A percentile compares a stretch with the other conserved stretches of the same genome.
Conservation (phyloP, 2,888 invertebrate species). For the Brachyopa scutellaris region DNA sequence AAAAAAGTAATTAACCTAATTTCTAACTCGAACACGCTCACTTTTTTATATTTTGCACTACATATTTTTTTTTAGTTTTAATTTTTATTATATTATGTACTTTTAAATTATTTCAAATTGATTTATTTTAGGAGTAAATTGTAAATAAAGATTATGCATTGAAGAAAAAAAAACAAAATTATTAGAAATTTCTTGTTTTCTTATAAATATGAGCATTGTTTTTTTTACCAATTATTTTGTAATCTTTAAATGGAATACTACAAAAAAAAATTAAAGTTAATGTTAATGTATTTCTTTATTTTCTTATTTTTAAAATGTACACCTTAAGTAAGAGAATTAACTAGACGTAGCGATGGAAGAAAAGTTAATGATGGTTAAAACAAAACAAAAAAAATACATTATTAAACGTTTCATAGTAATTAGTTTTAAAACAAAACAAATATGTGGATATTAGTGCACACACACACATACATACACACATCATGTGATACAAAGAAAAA, state of each 20-base stretch:
- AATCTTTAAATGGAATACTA: constrained; percentile 45
- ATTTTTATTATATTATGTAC: constrained; percentile 29
- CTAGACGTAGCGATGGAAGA: constrained; percentile 19
- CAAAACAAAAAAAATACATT: constrained; percentile 22
- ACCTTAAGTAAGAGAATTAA: constrained; percentile 54
- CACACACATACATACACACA: constrained; percentile 47
- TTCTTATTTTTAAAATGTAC: constrained; percentile 60
- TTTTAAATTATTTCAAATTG: constrained; percentile 66
- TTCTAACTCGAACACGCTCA: constrained; percentile 57
- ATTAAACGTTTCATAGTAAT: constrained; percentile 68
- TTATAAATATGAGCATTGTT: constrained; percentile 64
- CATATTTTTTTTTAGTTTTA: constrained; percentile 24
- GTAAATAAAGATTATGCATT: constrained; percentile 68
- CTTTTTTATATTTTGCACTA: constrained; percentile 15
- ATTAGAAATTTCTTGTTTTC: constrained; percentile 73
- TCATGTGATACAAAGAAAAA: constrained; percentile 65
- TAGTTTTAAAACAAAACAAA: constrained; percentile 49
- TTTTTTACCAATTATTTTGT: constrained; percentile 68
- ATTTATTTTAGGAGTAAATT: constrained; percentile 48
- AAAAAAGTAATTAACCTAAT: constrained; percentile 13
- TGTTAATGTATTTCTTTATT: constrained; percentile 71
- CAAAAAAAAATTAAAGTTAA: constrained; percentile 54
- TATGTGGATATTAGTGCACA: constrained; percentile 67
- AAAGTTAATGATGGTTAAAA: constrained; percentile 24
- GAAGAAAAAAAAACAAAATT: constrained; percentile 55